Evolutionary conservation across 2,888 invertebrate genomes (phyloP).

Genomic region (Rhagium mordax): DNA sequence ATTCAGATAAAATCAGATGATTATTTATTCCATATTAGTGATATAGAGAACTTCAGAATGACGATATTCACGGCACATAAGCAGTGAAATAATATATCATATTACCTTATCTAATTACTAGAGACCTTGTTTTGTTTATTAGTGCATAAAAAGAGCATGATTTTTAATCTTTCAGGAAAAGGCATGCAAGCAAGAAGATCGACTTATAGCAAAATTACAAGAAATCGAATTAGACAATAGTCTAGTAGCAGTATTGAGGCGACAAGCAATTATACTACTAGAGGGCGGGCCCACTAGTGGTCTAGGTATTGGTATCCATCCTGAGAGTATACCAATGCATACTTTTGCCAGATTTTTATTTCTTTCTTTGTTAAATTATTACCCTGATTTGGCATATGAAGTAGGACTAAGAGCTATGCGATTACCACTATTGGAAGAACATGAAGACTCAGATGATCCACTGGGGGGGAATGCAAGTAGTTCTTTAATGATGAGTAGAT

Average conservation of each 20-base stretch:
- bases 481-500: constrained; percentile 74
- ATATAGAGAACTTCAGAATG: too few relatives aligned
- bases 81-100: too few relatives aligned
- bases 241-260: constrained; percentile 78
- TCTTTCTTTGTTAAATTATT: constrained; percentile 81
- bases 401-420: constrained; percentile 86
- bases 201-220: constrained; percentile 82
- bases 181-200: constrained; percentile 83
- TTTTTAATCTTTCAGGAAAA: constrained; percentile 71
- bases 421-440: constrained; percentile 82
- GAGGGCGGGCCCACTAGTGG: constrained; percentile 86
- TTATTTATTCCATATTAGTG: too few relatives aligned
- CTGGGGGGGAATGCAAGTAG: constrained; percentile 68
- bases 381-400: constrained; percentile 85
- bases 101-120: not conserved
- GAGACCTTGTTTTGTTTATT: not conserved
- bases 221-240: constrained; percentile 84
- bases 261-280: constrained; percentile 80
- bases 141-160: constrained; percentile 17
- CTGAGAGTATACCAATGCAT: constrained; percentile 88
- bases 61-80: too few relatives aligned
- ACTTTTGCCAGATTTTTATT: constrained; percentile 87
- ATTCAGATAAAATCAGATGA: too few relatives aligned
- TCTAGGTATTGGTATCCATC: constrained; percentile 82
- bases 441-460: constrained; percentile 77